Base-by-base conservation (phyloP, 2,888 invertebrate species). In the Pomacea canaliculata region DNA sequence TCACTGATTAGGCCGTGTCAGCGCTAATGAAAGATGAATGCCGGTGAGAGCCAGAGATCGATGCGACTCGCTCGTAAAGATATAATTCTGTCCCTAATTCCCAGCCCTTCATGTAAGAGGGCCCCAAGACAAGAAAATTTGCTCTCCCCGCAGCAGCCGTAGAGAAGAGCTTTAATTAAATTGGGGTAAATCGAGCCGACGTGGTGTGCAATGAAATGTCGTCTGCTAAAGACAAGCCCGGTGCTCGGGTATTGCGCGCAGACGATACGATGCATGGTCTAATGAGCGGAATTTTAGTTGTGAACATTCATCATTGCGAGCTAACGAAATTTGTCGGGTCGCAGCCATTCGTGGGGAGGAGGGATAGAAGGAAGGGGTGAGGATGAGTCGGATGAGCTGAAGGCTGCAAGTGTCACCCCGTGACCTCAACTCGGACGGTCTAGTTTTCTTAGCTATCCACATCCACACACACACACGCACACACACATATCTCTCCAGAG, bases 71-170 rank as follows among this genome's bases (percentile, higher is more conserved):
- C 76, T 76, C 73, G 79, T 71, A 74, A 76, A 76, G 80, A 75
- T 76, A 79, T 78, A 79, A 80, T 79, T 79, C 76, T 76, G 74
- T 60, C 76, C 78, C 74, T 80, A 77, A 80, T 77, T 78, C 77
- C 71, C 68, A 63, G 66, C 68, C 70, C 76, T 76, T 72, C 70
- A 77, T 76, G 77, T 77, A 75, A 75, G 65, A 73, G 73, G 73
- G 71, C 78, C 76, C 74, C 79, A 76, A 76, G 79, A 79, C 78
- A 73, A 73, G 73, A 73, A 67, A 62, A 67, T 73, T 73, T 73
- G 73, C 73, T 73, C 56, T 51, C 56, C 73, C 27, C 7, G 56
- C 3, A 18, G 66, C 18, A 63, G 73, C 19, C 19, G 63, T 19
- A 59, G 70, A 73, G 73, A 77, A 77, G 66, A 74, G 78, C 67